Evolutionary conservation across 2,888 invertebrate genomes (phyloP), one percentile per base, ranked within the genome.

Genomic region (Luffia ferchaultella): DNA sequence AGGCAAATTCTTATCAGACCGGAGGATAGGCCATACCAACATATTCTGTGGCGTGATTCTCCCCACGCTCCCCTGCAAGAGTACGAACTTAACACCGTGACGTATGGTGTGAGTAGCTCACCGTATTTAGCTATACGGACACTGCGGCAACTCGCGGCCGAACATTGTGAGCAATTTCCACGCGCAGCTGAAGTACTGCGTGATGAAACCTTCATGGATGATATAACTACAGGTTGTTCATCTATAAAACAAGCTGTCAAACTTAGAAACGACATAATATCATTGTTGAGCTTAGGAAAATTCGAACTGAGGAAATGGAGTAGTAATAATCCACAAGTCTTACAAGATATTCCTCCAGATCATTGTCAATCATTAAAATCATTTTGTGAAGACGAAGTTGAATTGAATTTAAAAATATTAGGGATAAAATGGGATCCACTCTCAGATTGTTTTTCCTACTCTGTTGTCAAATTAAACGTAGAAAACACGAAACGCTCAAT

Each of bases 51-150:
- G 46, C 16, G 52, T 7, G 18, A 40, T 16, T 42, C 42, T 16
- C 46, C 49, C 12, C 15, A 2, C 1, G 49, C 45, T 3, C 46
- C 49, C 7, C 15, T 52, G 2, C 18, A 17, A 5, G 50, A 50
- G 18, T 52, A 44, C 44, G 49, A 49, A 17, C 18, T 52, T 2
- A 42, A 46, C n/a, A 49, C 60, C 0, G 60, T 64, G 0, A 60
- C 61, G 1, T 65, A 62, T 46, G 62, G 61, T 3, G 60, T 59
- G 2, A 55, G 62, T 1, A 60, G 63, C 1, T 64, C 65, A 41
- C 63, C 66, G 1, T 67, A 55, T 49, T 46, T 45, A 2, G 52
- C 52, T 16, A 43, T 52, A 2, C 43, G 49, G 16, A 45, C 48
- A 2, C 15, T 52, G 12, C 52, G 44, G 7, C 49, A 52, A 20